These are phyloP conservation scores for Autographa pulchrina DNA, from an alignment of 2,888 invertebrate genomes.

Conservation along the genomic window DNA sequence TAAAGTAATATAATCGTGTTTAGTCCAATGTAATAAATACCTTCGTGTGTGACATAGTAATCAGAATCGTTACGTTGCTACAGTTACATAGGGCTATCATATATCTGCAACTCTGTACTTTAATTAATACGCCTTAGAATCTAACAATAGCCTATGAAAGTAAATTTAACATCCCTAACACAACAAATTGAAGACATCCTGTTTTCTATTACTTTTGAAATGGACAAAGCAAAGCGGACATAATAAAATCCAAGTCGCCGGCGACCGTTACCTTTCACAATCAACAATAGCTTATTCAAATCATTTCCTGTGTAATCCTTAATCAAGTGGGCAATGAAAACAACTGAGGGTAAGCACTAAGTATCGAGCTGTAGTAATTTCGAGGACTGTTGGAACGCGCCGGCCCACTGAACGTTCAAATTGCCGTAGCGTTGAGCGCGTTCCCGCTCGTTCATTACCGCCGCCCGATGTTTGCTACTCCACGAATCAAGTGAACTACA, in stretches of 20 bases:
- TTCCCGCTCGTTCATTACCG: conserved; percentile 78
- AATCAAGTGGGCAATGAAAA: conserved; percentile 65
- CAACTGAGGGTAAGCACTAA: conserved; percentile 60
- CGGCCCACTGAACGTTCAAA: conserved; percentile 85
- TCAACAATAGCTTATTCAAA: conserved; percentile 61
- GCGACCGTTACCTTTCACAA: conserved; percentile 56
- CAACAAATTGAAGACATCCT: conserved; percentile 54
- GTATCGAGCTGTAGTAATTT: conserved; percentile 76
- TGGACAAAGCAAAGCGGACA: conserved; percentile 41
- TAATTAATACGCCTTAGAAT: neutral
- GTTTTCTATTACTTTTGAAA: conserved; percentile 48
- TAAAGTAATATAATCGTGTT: neutral
- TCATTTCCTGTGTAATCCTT: conserved; percentile 62
- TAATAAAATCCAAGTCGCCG: conserved; percentile 48
- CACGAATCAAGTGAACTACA: conserved; percentile 74
- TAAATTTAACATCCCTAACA: conserved; percentile 30
- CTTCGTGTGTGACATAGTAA: conserved; percentile 4
- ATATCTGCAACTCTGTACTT: neutral
- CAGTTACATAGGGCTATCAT: neutral
- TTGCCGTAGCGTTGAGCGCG: conserved; percentile 79
- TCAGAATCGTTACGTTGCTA: neutral
- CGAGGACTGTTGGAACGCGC: conserved; percentile 80
- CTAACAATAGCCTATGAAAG: conserved; percentile 36
- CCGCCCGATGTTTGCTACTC: conserved; percentile 76
- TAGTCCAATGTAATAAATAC: neutral